phyloP scores from a whole-genome alignment of 2,113 vertebrate genomes.

The Planiliza haematocheilus region DNA sequence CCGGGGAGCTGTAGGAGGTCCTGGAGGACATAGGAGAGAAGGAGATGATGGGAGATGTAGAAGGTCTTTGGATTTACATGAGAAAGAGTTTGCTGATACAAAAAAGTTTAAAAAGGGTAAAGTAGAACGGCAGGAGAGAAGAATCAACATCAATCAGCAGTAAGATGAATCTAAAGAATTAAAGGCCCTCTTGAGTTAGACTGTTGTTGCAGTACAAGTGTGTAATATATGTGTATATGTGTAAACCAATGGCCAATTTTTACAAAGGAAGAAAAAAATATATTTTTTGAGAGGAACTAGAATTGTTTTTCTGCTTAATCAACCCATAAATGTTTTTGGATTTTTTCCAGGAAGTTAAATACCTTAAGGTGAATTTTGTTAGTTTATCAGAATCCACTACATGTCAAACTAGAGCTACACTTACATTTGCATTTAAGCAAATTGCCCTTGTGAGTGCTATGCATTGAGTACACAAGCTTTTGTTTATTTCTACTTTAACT shows the following conservation, averaged over 20 bases:
- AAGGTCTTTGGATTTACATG: conserved; percentile 3
- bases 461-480: neutral
- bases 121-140: neutral
- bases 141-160: neutral
- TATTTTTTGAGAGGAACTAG: too few relatives aligned
- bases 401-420: neutral
- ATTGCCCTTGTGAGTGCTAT: neutral
- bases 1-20: conserved; percentile 92
- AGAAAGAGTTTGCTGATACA: neutral
- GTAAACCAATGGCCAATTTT: too few relatives aligned
- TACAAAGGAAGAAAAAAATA: too few relatives aligned
- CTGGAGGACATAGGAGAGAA: conserved; percentile 71
- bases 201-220: too few relatives aligned
- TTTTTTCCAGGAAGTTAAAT: neutral
- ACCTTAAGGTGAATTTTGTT: neutral
- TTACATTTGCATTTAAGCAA: neutral
- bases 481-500: neutral
- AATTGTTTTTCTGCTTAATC: neutral
- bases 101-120: neutral
- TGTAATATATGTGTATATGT: too few relatives aligned
- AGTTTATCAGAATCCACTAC: neutral
- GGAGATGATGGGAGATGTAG: neutral
- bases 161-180: too few relatives aligned
- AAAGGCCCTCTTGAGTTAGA: too few relatives aligned
- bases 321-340: neutral